Evolutionary conservation across 2,888 invertebrate species (phyloP).

Genomic region (Papilio elwesi): DNA sequence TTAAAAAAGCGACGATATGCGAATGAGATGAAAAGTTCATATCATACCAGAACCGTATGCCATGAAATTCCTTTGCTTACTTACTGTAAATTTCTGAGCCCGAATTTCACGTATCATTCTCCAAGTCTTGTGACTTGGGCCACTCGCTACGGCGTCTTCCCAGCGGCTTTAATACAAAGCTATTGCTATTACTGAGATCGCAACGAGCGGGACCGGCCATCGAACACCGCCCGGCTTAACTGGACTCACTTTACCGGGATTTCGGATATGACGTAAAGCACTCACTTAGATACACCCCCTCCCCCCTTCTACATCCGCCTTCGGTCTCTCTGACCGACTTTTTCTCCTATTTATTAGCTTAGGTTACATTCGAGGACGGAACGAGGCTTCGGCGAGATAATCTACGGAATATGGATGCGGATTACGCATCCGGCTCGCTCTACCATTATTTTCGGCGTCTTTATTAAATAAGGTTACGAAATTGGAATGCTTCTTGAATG

Average conservation of each 20-base stretch:
- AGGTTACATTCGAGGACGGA: slow-evolving; percentile 74
- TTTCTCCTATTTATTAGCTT: slow-evolving; percentile 80
- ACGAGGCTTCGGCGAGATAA: slow-evolving; percentile 64
- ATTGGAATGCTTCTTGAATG: slow-evolving; percentile 17
- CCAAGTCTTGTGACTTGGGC: slow-evolving; percentile 62
- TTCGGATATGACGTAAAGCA: slow-evolving; percentile 84
- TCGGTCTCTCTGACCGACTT: slow-evolving; percentile 68
- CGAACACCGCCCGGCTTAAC: slow-evolving; percentile 79
- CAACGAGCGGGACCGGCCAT: slow-evolving; percentile 68
- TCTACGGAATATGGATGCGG: slow-evolving; percentile 63
- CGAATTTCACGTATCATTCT: neutral
- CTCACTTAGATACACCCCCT: slow-evolving; percentile 65
- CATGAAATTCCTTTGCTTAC: too few species aligned
- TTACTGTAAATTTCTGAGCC: too few species aligned
- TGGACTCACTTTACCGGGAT: slow-evolving; percentile 83
- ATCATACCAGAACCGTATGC: too few species aligned
- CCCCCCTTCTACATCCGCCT: slow-evolving; percentile 34
- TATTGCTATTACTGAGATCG: slow-evolving; percentile 83
- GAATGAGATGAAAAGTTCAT: too few species aligned
- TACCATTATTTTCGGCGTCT: slow-evolving; percentile 36
- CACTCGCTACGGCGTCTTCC: slow-evolving; percentile 71
- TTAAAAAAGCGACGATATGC: too few species aligned
- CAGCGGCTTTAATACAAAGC: slow-evolving; percentile 82
- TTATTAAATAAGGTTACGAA: slow-evolving; percentile 38
- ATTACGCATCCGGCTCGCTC: slow-evolving; percentile 43